A percentile compares a stretch with the other conserved stretches of the same genome.
Evolutionary conservation across 2,113 vertebrate genomes (phyloP).

Genomic region (Hypomesus transpacificus): DNA sequence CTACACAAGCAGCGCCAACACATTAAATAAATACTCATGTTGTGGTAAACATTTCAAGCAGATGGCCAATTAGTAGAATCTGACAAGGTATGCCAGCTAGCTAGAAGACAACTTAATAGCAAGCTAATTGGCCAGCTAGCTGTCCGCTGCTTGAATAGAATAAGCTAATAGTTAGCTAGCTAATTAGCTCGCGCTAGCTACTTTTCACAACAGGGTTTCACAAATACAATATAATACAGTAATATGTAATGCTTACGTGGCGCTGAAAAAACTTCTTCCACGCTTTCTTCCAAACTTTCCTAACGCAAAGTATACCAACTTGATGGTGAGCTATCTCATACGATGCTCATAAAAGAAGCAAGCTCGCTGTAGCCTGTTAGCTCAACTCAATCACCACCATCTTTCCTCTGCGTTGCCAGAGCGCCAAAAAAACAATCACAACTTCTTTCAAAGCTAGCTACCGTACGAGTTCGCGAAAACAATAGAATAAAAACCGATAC

Average conservation of each 20-base stretch:
- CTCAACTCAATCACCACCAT: constrained; percentile 63
- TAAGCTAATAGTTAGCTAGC: background rate
- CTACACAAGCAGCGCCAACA: no score
- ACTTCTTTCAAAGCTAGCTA: constrained; percentile 54
- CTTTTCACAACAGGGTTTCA: no score
- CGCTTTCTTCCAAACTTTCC: constrained; percentile 7
- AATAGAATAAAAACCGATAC: background rate
- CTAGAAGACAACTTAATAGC: background rate
- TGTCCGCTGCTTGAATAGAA: background rate
- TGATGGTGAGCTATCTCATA: no score
- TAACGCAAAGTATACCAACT: constrained; percentile 9
- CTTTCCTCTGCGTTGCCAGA: constrained; percentile 61
- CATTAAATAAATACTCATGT: no score
- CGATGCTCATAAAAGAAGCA: no score
- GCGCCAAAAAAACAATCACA: constrained; percentile 72
- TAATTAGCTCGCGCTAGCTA: background rate
- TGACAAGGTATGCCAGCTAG: background rate
- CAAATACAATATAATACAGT: background rate
- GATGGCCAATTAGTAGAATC: background rate
- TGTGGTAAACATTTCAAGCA: no score
- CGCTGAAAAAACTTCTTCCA: background rate
- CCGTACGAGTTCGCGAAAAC: background rate
- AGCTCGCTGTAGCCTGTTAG: constrained; percentile 41
- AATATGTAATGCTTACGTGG: constrained; percentile 28
- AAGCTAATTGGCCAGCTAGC: background rate